These are phyloP conservation scores for Hemichromis elongatus DNA, from an alignment of 2,113 vertebrate genomes.

Conservation along the genomic window DNA sequence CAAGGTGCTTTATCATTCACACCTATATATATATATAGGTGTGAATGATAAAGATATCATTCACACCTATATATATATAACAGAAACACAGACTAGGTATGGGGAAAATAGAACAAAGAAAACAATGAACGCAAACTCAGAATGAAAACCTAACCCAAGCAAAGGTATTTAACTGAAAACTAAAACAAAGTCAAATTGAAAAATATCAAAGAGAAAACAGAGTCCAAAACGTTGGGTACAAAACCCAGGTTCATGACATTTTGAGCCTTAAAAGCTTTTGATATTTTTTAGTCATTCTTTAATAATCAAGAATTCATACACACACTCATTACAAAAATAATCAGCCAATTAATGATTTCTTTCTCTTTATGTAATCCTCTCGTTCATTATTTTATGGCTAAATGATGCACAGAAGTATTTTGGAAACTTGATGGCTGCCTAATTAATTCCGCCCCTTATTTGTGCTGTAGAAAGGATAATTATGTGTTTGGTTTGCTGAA, in stretches of 20 bases:
- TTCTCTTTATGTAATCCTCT: not conserved
- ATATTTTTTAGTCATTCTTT: not conserved
- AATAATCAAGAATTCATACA: not conserved
- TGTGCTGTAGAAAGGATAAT: conserved; percentile 19
- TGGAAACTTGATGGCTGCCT: not conserved
- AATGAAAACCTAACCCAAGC: not conserved
- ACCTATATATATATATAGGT: no score
- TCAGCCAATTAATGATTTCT: not conserved
- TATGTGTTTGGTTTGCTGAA: not conserved
- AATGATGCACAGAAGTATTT: not conserved
- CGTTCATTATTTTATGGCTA: not conserved
- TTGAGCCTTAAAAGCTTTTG: not conserved
- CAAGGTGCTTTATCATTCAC: not conserved
- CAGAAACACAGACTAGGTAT: not conserved
- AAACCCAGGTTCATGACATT: not conserved
- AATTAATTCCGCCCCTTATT: conserved; percentile 22
- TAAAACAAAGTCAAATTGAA: not conserved
- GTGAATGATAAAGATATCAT: no score
- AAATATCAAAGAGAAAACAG: not conserved
- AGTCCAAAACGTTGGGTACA: not conserved
- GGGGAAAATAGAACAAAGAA: not conserved
- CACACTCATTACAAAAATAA: not conserved
- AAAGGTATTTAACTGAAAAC: not conserved
- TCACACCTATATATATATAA: not conserved
- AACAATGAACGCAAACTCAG: not conserved